These are phyloP conservation scores for Coracias cyanogaster DNA, from an alignment of 2,797 vertebrate species.

Conservation along the genomic window DNA sequence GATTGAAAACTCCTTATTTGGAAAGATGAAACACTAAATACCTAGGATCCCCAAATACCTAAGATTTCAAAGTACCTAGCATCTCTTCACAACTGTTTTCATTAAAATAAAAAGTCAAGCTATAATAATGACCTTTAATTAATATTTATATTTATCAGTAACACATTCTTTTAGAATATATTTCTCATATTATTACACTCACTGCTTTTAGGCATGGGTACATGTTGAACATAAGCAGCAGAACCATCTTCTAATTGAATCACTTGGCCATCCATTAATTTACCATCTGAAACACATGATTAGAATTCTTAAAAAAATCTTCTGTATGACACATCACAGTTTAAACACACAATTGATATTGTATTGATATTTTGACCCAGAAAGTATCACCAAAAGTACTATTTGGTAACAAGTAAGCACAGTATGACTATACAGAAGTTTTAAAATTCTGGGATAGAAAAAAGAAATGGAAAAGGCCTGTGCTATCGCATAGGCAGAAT, in stretches of 20 bases:
- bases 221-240: constrained; percentile 95
- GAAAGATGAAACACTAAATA: not conserved
- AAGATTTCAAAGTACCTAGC: not conserved
- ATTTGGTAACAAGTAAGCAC: not conserved
- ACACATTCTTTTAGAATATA: constrained; percentile 4
- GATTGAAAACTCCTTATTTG: not conserved
- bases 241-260: constrained; percentile 98
- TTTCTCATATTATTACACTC: constrained; percentile 63
- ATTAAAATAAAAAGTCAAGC: not conserved
- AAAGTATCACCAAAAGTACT: no score
- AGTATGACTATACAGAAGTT: not conserved
- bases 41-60: not conserved
- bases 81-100: not conserved
- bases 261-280: constrained; percentile 97
- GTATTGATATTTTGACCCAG: not conserved
- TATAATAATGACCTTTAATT: not conserved
- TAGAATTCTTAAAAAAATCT: not conserved
- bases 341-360: not conserved
- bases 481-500: not conserved
- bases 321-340: not conserved
- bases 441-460: not conserved
- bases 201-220: constrained; percentile 94
- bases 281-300: constrained; percentile 84
- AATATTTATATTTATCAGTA: not conserved
- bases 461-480: not conserved